Percentiles rank a stretch among this genome's conserved stretches.
Evolutionary conservation across 2,888 invertebrate species (phyloP).

Genomic region (Xestia sexstrigata): DNA sequence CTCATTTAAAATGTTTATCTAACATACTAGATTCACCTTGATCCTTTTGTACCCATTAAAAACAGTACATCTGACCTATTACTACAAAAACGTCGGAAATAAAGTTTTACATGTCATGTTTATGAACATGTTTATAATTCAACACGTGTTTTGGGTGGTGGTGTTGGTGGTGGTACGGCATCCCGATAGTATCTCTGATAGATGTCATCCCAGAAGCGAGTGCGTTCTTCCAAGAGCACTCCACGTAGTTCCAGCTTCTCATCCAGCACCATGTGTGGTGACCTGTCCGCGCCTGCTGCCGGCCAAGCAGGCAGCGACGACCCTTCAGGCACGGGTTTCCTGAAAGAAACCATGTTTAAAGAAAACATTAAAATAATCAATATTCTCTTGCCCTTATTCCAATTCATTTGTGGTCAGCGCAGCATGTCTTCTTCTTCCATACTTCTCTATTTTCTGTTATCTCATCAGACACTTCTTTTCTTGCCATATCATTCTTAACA

Average conservation of each 20-base stretch:
- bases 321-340: slow-evolving; percentile 69
- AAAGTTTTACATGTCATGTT: neutral
- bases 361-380: too few relatives aligned
- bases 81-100: neutral
- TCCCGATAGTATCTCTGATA: slow-evolving; percentile 63
- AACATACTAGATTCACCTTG: neutral
- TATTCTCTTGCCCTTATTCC: too few relatives aligned
- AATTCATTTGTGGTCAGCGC: too few relatives aligned
- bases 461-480: too few relatives aligned
- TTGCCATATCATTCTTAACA: too few relatives aligned
- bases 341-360: slow-evolving; percentile 36
- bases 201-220: slow-evolving; percentile 67
- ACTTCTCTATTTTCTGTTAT: too few relatives aligned
- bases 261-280: slow-evolving; percentile 68
- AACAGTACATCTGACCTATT: neutral
- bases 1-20: neutral
- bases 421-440: too few relatives aligned
- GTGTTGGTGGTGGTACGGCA: slow-evolving; percentile 16
- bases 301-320: slow-evolving; percentile 22
- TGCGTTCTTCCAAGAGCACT: slow-evolving; percentile 55
- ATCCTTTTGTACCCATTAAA: neutral
- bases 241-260: slow-evolving; percentile 61
- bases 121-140: slow-evolving; percentile 6
- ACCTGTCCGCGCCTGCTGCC: slow-evolving; percentile 21
- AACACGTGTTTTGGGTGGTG: neutral